phyloP scores from a whole-genome alignment of 1,140 invertebrate genomes.

The Anastrepha obliqua region DNA sequence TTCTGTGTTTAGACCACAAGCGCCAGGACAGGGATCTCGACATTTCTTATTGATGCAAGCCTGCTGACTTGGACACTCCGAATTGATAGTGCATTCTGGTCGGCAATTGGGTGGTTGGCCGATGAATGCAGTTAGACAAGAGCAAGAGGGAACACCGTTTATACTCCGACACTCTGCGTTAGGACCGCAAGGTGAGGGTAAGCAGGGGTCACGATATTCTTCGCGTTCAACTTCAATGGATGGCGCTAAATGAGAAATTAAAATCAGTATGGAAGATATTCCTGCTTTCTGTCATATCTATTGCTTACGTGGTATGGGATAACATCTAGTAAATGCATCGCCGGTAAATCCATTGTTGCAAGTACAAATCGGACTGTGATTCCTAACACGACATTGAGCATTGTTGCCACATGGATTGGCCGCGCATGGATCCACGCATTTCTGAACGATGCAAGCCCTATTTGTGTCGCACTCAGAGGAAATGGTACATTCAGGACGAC shows the following conservation, averaged over 20 bases:
- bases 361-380: slow-evolving; percentile 83
- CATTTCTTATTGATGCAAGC: slow-evolving; percentile 89
- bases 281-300: not conserved
- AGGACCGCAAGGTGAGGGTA: slow-evolving; percentile 86
- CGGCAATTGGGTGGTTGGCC: slow-evolving; percentile 88
- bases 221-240: slow-evolving; percentile 79
- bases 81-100: slow-evolving; percentile 88
- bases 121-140: slow-evolving; percentile 84
- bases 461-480: slow-evolving; percentile 81
- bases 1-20: slow-evolving; percentile 85
- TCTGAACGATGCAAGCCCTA: slow-evolving; percentile 82
- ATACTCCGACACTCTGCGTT: slow-evolving; percentile 87
- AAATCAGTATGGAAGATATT: not conserved
- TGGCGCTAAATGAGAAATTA: slow-evolving; percentile 76
- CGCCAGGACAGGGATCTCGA: slow-evolving; percentile 87
- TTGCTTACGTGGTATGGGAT: slow-evolving; percentile 78
- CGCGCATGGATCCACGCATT: slow-evolving; percentile 81
- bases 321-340: slow-evolving; percentile 81
- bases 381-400: slow-evolving; percentile 83
- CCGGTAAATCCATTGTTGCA: slow-evolving; percentile 80
- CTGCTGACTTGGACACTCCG: slow-evolving; percentile 86
- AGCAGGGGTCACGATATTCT: slow-evolving; percentile 80
- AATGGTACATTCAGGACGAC: slow-evolving; percentile 80
- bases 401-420: slow-evolving; percentile 82
- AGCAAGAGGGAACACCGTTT: slow-evolving; percentile 83